Evolutionary conservation across 2,797 vertebrate species (phyloP), one percentile per base, ranked within the genome.

Genomic region (Cyprinodon diabolis): DNA sequence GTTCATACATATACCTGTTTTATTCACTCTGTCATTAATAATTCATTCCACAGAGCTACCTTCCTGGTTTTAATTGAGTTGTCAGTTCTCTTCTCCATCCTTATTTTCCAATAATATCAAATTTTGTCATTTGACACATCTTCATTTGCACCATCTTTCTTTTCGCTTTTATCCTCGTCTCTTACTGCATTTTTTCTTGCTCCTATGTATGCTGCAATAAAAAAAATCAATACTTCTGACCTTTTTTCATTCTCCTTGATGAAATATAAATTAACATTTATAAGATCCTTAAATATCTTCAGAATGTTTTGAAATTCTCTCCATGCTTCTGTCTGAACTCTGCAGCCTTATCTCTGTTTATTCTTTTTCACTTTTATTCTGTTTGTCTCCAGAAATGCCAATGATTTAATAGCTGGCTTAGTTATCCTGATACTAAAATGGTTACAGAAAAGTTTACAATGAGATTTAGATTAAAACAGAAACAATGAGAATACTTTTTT

Each of bases 311-410:
- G 52, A 80, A 81, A 86, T 85, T 85, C 78, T 75, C 40, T 11
- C 40, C 76, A 67, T 37, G 69, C 68, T 81, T 83, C 80, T 45
- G 74, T 72, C 76, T 86, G 77, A 57, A 35, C 69, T 82, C 74
- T 73, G 69, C 70, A 78, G 75, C 69, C 75, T 87, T 87, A 84
- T 90, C 84, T 74, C 63, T 67, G 69, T 37, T 35, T 43, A 69
- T 23, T 66, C n/a, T 30, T 30, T 30, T 30, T 30, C 30, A 2
- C 30, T 30, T 30, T 30, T 30, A 30, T 75, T 81, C 54, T 79
- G 82, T 82, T 87, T 80, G 79, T 76, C 84, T 72, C 73, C 84
- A 85, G 84, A 81, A 85, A 89, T 81, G 83, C 71, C 74, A 82
- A 47, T 76, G 63, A 81, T 72, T 84, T 87, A 82, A 84, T 84